A percentile compares a stretch with the other conserved stretches of the same genome.
phyloP scores from a whole-genome alignment of 2,888 invertebrate genomes.

The Galeruca laticollis region DNA sequence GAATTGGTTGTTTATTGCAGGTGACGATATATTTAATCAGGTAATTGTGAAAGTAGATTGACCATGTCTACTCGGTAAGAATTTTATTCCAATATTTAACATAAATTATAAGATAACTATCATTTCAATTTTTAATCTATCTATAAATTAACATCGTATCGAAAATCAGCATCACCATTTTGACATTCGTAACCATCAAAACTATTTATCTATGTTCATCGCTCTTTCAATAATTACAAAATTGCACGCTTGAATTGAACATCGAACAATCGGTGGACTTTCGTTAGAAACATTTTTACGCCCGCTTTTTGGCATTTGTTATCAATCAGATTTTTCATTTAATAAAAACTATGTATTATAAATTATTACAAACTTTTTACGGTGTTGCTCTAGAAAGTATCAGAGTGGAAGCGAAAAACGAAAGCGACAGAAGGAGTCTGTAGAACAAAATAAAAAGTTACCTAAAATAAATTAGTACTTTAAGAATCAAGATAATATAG shows the following conservation, averaged over 20 bases:
- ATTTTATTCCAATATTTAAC: background rate
- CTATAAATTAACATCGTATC: background rate
- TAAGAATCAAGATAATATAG: no score
- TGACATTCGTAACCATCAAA: background rate
- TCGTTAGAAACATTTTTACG: background rate
- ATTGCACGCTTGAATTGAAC: background rate
- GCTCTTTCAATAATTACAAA: background rate
- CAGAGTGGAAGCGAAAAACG: background rate
- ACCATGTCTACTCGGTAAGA: background rate
- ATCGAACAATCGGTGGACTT: background rate
- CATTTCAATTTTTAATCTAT: background rate
- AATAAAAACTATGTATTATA: background rate
- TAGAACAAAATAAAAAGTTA: constrained; percentile 5
- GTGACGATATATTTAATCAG: background rate
- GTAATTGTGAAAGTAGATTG: background rate
- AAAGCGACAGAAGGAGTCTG: background rate
- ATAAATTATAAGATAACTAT: no score
- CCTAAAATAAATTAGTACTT: no score
- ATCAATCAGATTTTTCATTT: background rate
- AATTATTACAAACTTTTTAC: no score
- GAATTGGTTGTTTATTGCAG: background rate
- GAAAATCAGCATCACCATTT: background rate
- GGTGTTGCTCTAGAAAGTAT: background rate
- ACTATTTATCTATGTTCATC: background rate
- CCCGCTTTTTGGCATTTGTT: background rate